Conservation (phyloP, 2,888 invertebrate genomes). For the Lithophane socia region DNA sequence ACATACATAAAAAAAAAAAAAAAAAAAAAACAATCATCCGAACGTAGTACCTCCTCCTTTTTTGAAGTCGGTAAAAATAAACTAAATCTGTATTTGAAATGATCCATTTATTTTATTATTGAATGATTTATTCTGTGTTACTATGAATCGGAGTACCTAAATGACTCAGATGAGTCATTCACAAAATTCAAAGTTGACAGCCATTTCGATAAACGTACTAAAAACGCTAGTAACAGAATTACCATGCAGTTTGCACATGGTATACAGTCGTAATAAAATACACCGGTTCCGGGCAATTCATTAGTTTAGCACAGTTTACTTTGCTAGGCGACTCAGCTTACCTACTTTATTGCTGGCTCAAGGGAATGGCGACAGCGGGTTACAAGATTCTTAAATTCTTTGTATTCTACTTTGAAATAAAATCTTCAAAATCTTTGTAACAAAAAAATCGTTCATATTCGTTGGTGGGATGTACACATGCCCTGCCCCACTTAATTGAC, state of each 20-base stretch:
- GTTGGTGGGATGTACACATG: background rate
- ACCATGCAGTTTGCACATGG: constrained; percentile 38
- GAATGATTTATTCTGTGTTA: background rate
- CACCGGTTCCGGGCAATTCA: constrained; percentile 53
- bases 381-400: background rate
- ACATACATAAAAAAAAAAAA: too few relatives aligned
- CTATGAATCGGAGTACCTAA: too few relatives aligned
- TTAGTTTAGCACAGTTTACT: constrained; percentile 54
- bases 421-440: background rate
- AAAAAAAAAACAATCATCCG: too few relatives aligned
- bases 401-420: background rate
- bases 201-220: background rate
- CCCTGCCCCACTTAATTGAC: background rate
- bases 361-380: background rate
- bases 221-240: background rate
- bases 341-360: constrained; percentile 12
- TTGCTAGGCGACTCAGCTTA: constrained; percentile 44
- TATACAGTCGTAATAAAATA: constrained; percentile 47
- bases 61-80: too few relatives aligned
- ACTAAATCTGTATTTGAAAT: background rate
- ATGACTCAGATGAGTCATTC: too few relatives aligned
- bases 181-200: background rate
- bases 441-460: background rate
- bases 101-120: background rate
- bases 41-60: too few relatives aligned